These are phyloP conservation scores for Galleria mellonella DNA, from an alignment of 1,140 invertebrate species.

Conservation along the genomic window DNA sequence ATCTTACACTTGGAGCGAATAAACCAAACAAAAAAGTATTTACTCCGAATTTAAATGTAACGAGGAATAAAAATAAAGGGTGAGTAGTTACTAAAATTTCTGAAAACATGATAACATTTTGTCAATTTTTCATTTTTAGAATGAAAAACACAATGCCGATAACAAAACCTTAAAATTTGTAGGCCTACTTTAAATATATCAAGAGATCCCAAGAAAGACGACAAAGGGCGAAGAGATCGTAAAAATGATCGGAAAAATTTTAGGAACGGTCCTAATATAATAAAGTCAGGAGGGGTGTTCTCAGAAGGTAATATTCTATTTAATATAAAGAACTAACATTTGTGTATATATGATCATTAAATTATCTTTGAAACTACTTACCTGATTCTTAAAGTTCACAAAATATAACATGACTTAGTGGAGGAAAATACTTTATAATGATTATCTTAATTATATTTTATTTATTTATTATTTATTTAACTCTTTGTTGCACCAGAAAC, in stretches of 20 bases:
- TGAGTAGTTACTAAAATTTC: constrained; percentile 19
- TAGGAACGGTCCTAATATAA: constrained; percentile 52
- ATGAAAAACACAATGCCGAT: neutral
- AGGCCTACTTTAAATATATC: neutral
- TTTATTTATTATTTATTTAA: too few species aligned
- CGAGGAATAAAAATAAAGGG: constrained; percentile 69
- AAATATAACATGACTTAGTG: too few species aligned
- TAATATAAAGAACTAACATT: too few species aligned
- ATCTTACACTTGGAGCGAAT: constrained; percentile 67
- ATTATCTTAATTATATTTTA: too few species aligned
- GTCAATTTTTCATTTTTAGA: neutral
- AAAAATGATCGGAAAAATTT: constrained; percentile 36
- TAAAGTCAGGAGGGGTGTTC: constrained; percentile 64
- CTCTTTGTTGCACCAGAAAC: too few species aligned
- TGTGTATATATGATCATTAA: too few species aligned
- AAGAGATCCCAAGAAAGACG: constrained; percentile 38
- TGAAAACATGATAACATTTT: neutral
- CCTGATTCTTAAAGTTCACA: too few species aligned
- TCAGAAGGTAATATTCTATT: constrained; percentile 65
- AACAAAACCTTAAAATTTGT: neutral
- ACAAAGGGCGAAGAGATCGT: constrained; percentile 33
- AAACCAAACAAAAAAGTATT: constrained; percentile 69
- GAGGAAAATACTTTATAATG: too few species aligned
- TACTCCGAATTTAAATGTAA: constrained; percentile 63
- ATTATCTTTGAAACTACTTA: too few species aligned